phyloP scores from a whole-genome alignment of 2,888 invertebrate species.

The Physocephala rufipes region DNA sequence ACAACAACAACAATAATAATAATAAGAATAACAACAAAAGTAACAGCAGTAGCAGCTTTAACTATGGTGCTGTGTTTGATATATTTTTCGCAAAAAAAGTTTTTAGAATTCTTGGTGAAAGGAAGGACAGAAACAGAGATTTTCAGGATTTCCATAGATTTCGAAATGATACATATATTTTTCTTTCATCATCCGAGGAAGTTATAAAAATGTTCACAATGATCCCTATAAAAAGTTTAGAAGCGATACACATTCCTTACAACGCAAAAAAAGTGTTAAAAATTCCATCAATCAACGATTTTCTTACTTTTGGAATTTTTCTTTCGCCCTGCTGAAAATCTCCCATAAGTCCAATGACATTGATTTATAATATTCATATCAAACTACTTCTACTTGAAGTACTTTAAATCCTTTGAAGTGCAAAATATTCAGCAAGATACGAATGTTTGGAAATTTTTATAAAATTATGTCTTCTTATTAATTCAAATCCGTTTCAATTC shows the following conservation, averaged over 20 bases:
- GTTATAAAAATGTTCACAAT: neutral
- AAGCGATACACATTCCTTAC: neutral
- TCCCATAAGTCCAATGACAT: neutral
- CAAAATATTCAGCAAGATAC: neutral
- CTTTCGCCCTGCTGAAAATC: neutral
- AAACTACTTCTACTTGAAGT: neutral
- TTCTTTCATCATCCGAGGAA: neutral
- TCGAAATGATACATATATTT: too few relatives aligned
- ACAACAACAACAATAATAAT: too few relatives aligned
- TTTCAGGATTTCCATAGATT: neutral
- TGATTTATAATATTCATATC: neutral
- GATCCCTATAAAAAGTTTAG: neutral
- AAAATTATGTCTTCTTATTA: too few relatives aligned
- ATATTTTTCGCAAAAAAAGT: neutral
- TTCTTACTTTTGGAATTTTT: neutral
- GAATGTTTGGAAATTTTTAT: too few relatives aligned
- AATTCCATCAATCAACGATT: too few relatives aligned
- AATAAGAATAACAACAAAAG: too few relatives aligned
- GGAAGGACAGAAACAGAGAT: neutral
- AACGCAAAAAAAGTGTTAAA: too few relatives aligned
- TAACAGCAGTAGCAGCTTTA: too few relatives aligned
- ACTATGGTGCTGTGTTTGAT: too few relatives aligned
- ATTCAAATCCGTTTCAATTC: too few relatives aligned
- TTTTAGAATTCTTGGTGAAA: neutral
- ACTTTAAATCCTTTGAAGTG: slow-evolving; percentile 2